These are phyloP conservation scores for Otus sunia DNA, from an alignment of 2,113 vertebrate species.

Conservation along the genomic window DNA sequence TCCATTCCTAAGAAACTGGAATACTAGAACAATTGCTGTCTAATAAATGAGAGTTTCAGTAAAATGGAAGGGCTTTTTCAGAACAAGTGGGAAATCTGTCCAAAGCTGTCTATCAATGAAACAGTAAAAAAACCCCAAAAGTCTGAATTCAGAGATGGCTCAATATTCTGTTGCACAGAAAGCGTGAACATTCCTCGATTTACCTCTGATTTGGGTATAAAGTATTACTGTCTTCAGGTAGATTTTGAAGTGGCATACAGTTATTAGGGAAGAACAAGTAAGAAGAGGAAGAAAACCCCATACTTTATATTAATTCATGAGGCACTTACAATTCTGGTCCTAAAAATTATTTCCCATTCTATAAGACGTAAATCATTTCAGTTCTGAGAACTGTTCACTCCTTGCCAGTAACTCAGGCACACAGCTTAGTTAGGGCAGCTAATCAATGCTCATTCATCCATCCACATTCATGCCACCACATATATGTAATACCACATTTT, in stretches of 20 bases:
- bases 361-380: neutral
- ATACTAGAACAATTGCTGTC: neutral
- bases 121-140: accelerated
- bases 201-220: neutral
- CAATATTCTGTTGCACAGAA: neutral
- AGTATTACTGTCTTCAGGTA: neutral
- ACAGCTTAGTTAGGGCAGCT: neutral
- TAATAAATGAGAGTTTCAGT: neutral
- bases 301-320: neutral
- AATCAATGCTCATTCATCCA: neutral
- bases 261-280: neutral
- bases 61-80: neutral
- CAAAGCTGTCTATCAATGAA: neutral
- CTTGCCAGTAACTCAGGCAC: neutral
- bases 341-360: neutral
- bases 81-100: neutral
- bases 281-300: accelerated
- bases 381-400: neutral
- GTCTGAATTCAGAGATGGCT: neutral
- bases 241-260: neutral
- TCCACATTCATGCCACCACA: neutral
- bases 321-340: neutral
- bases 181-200: neutral
- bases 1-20: neutral
- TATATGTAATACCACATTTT: accelerated